Percentiles rank a stretch among this genome's conserved stretches.
Conservation (phyloP, 2,888 invertebrate species). For the Pristionchus mayeri region DNA sequence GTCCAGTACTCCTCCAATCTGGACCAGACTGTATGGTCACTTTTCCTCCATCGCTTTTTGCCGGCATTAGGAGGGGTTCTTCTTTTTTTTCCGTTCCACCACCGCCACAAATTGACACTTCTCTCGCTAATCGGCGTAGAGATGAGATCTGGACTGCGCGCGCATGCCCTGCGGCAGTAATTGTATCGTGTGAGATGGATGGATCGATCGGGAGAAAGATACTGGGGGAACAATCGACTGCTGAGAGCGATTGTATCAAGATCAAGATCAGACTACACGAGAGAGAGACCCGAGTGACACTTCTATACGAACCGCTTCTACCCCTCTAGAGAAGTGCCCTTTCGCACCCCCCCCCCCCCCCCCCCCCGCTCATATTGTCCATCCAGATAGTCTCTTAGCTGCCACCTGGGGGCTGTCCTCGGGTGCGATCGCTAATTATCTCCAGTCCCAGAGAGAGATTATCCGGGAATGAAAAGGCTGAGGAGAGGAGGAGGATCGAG, state of each 20-base stretch:
- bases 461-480: background rate
- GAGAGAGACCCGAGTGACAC: background rate
- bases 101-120: conserved; percentile 1
- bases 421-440: conserved; percentile 9
- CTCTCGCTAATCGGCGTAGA: background rate
- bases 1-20: background rate
- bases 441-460: background rate
- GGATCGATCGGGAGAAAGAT: background rate
- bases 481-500: background rate
- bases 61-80: background rate
- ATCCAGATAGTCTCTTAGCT: background rate
- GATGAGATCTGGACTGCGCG: background rate
- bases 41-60: background rate
- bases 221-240: too few relatives aligned
- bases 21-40: background rate
- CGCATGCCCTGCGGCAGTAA: background rate
- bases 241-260: background rate
- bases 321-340: too few relatives aligned
- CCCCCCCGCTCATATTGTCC: background rate
- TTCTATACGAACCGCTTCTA: background rate
- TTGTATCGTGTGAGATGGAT: background rate
- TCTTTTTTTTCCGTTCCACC: background rate
- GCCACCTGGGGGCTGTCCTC: conserved; percentile 33
- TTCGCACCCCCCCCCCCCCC: too few relatives aligned
- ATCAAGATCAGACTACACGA: background rate